Evolutionary conservation across 2,888 invertebrate species (phyloP), one percentile per base, ranked within the genome.

Genomic region (Oscheius onirici): DNA sequence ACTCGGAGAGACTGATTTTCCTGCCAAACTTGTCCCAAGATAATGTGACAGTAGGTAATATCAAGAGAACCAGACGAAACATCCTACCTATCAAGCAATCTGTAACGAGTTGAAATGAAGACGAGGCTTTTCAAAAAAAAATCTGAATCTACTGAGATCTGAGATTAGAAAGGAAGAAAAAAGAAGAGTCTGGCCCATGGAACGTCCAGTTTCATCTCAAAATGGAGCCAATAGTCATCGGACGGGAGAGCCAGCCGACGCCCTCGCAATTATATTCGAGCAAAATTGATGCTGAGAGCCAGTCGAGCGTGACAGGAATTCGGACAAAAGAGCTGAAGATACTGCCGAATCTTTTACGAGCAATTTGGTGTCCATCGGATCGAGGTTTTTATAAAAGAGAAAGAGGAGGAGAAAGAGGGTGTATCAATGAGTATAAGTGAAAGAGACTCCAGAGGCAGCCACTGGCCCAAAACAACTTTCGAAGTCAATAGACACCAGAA

Each of bases 21-120:
- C 61, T 69, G 13, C 69, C 69, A 34, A 40, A 51, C 61, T 69
- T 69, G 17, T 69, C 69, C 49, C 17, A 20, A 10, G 51, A n/a
- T n/a, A n/a, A 6, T 3, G n/a, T 11, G 15, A 61, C 15, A 26
- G 34, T 5, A 20, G 61, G 44, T 15, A 44, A 46, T 11, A 61
- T 3, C 11, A 40, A 11, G 22, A 55, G 55, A 10, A 55, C 17
- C 17, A 43, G 13, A n/a, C 8, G 11, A 13, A 51, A 26, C 65
- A 65, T 65, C n/a, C n/a, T n/a, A n/a, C n/a, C n/a, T n/a, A n/a
- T n/a, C n/a, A n/a, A n/a, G n/a, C n/a, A n/a, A n/a, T n/a, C n/a
- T n/a, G n/a, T n/a, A n/a, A n/a, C n/a, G n/a, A n/a, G n/a, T n/a
- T n/a, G n/a, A n/a, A n/a, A n/a, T n/a, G n/a, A n/a, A n/a, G n/a